A percentile compares a stretch with the other conserved stretches of the same genome.
phyloP scores from a whole-genome alignment of 2,888 invertebrate species.

The Eurytoma adleriae region DNA sequence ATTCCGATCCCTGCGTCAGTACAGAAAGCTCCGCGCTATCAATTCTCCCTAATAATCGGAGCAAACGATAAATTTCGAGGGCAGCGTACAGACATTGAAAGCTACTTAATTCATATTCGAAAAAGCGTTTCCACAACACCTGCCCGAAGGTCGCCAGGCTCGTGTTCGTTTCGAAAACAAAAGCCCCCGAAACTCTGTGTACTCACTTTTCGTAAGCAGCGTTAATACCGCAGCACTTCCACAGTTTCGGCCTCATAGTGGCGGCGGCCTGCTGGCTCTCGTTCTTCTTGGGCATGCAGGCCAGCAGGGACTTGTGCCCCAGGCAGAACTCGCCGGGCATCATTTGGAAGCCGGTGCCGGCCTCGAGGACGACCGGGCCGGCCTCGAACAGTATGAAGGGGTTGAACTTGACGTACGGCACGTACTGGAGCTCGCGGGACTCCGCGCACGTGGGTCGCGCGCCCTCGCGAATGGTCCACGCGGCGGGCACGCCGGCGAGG shows the following conservation, averaged over 20 bases:
- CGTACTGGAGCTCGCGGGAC: slow-evolving; percentile 69
- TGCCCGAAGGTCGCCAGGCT: no score
- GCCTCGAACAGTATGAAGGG: slow-evolving; percentile 81
- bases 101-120: no score
- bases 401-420: slow-evolving; percentile 67
- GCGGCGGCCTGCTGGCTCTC: slow-evolving; percentile 68
- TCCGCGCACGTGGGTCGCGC: slow-evolving; percentile 73
- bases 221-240: slow-evolving; percentile 85
- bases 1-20: no score
- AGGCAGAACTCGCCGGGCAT: slow-evolving; percentile 82
- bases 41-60: neutral
- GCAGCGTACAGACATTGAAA: no score
- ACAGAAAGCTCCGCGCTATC: neutral
- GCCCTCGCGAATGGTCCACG: slow-evolving; percentile 76
- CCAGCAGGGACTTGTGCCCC: slow-evolving; percentile 81
- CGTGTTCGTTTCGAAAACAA: neutral
- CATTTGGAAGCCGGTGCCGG: slow-evolving; percentile 74
- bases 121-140: no score
- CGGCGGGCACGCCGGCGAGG: slow-evolving; percentile 76
- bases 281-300: slow-evolving; percentile 77
- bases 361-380: slow-evolving; percentile 81
- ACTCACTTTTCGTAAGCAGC: slow-evolving; percentile 78
- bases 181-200: neutral
- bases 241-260: slow-evolving; percentile 74
- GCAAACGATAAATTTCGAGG: neutral